Evolutionary conservation across 2,888 invertebrate species (phyloP), one percentile per base, ranked within the genome.

Genomic region (Suillia variegata): DNA sequence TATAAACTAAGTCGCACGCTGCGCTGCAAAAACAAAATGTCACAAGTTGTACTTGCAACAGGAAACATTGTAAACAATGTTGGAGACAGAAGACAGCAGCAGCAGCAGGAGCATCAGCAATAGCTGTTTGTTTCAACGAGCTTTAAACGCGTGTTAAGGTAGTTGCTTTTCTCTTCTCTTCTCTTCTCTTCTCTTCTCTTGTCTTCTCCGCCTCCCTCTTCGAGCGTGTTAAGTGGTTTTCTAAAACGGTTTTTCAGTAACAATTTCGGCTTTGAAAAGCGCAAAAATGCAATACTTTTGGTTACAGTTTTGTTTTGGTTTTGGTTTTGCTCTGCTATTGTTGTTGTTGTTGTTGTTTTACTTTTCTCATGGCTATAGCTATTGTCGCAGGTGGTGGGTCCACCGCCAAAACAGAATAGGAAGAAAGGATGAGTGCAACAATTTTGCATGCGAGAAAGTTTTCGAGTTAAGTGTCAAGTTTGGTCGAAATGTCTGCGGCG

Each of bases 31-130:
- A 26, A n/a, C n/a, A n/a, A n/a, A n/a, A n/a, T n/a, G n/a, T n/a
- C n/a, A n/a, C n/a, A n/a, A 26, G 26, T 15, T 51, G 18, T 31
- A 26, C 15, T 33, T 51, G 50, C 5, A 17, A 31, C 51, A 26
- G 17, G 31, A 24, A 10, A 26, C 26, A 51, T 51, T 33, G 51
- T 51, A 51, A 51, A 51, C 51, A 51, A 51, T 51, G 51, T 51
- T 22, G 51, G 26, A 51, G 51, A 51, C 51, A 24, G 24, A 21
- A 49, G 49, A 21, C n/a, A 49, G 22, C 21, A 49, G 26, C 49
- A 42, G n/a, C n/a, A n/a, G n/a, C n/a, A n/a, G 22, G 22, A 20
- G 10, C 49, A 49, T n/a, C 13, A 10, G 22, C n/a, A 49, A 49
- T n/a, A 49, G 13, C 15, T 49, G 49, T 49, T 24, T 24, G 24